These are phyloP conservation scores for Parasteatoda tepidariorum DNA, from an alignment of 1,140 invertebrate species.

Conservation along the genomic window DNA sequence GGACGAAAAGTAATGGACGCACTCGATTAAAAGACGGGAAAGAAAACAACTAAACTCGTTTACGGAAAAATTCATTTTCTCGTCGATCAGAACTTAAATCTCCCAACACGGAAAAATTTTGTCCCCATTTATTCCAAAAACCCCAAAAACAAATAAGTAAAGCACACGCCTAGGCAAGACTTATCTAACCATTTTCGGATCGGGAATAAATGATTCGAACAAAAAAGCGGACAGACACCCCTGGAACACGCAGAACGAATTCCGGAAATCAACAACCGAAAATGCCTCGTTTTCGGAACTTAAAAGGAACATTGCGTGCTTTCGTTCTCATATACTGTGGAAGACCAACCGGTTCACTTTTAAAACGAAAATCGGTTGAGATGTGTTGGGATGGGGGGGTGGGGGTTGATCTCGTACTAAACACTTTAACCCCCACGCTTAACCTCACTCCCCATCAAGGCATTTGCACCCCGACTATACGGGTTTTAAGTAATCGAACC, in stretches of 20 bases:
- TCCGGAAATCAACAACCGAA: slow-evolving; percentile 15
- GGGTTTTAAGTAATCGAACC: slow-evolving; percentile 39
- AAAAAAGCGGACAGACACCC: neutral
- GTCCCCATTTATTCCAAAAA: neutral
- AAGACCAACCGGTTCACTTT: neutral
- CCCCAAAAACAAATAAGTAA: neutral
- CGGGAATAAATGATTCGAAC: neutral
- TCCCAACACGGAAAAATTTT: neutral
- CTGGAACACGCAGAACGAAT: slow-evolving; percentile 19
- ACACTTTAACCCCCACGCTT: slow-evolving; percentile 23
- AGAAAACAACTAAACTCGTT: neutral
- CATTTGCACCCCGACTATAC: slow-evolving; percentile 50
- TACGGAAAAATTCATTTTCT: neutral
- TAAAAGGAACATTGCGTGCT: neutral
- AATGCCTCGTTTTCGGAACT: neutral
- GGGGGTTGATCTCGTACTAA: neutral
- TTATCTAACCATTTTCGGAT: neutral
- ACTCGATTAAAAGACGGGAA: neutral
- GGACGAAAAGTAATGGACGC: neutral
- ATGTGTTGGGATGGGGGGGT: neutral
- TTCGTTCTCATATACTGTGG: neutral
- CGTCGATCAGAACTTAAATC: neutral
- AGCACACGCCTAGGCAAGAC: neutral
- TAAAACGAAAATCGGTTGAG: neutral
- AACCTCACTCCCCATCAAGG: slow-evolving; percentile 35